Conservation (phyloP, 92 coral and sea anemone species). For the Isaurus tuberculatus region DNA sequence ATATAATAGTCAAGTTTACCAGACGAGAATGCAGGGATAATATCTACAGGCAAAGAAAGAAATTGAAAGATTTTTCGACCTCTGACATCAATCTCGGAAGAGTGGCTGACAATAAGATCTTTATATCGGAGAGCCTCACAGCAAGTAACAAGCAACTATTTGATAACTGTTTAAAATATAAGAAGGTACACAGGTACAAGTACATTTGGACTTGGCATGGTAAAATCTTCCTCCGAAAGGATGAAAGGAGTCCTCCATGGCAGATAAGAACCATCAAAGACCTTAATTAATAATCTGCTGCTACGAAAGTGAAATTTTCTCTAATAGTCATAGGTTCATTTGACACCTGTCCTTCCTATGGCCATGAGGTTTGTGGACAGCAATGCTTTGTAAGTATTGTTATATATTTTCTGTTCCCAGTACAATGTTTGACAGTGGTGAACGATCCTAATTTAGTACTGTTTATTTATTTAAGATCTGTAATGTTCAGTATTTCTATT, state of each 20-base stretch:
- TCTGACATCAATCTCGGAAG: constrained; percentile 18
- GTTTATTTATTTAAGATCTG: constrained; percentile 22
- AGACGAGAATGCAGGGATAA: constrained; percentile 28
- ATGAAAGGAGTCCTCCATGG: constrained; percentile 29
- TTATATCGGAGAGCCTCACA: constrained; percentile 23
- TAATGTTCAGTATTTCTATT: constrained; percentile 6
- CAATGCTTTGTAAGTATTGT: constrained; percentile 21
- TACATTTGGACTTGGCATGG: constrained; percentile 30
- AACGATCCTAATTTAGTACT: neutral
- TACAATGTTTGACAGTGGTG: constrained; percentile 18
- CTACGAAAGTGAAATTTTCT: constrained; percentile 15
- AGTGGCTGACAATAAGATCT: constrained; percentile 15
- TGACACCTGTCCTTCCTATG: constrained; percentile 6
- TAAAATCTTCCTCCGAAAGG: constrained; percentile 25
- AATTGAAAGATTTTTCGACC: constrained; percentile 21
- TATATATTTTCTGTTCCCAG: constrained; percentile 6
- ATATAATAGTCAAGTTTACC: constrained; percentile 23
- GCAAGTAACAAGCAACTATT: constrained; percentile 24
- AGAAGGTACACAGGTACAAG: constrained; percentile 24
- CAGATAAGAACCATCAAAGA: constrained; percentile 27
- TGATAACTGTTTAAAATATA: constrained; percentile 13
- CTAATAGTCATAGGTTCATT: constrained; percentile 23
- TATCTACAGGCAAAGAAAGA: constrained; percentile 27
- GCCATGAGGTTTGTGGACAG: constrained; percentile 18
- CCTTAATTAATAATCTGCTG: constrained; percentile 24